Percentiles rank a stretch among this genome's conserved stretches.
phyloP scores from a whole-genome alignment of 2,113 vertebrate species.

The Grammomys dolichurus region DNA sequence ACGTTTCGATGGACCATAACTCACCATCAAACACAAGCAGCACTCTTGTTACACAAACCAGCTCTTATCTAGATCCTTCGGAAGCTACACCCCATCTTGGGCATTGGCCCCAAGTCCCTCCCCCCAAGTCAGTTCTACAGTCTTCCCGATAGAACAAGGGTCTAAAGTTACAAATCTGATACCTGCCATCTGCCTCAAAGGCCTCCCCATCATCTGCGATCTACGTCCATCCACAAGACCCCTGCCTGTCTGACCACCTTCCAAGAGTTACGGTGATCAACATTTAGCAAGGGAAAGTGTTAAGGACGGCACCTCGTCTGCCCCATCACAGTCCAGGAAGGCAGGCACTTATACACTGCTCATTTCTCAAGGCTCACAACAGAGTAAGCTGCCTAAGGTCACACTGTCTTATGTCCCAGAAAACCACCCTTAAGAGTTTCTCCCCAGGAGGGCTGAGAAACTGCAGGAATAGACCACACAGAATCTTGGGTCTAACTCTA shows the following conservation, averaged over 20 bases:
- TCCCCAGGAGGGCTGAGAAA: not conserved
- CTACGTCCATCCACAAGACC: accelerated
- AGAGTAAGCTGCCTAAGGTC: not conserved
- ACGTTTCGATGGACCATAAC: not conserved
- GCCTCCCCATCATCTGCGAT: not conserved
- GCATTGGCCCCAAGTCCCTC: not conserved
- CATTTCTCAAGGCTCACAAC: not conserved
- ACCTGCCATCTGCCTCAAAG: not conserved
- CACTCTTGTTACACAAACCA: not conserved
- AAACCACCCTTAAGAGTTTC: not conserved
- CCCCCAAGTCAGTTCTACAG: not conserved
- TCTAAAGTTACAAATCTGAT: not conserved
- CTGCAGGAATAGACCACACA: accelerated
- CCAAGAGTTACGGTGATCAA: not conserved
- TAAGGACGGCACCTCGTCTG: not conserved
- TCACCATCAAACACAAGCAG: not conserved
- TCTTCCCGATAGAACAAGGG: not conserved
- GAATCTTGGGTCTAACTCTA: not conserved
- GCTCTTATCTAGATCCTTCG: not conserved
- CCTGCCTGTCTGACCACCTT: not conserved
- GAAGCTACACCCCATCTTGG: not conserved
- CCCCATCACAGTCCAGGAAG: not conserved
- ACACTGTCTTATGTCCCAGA: not conserved
- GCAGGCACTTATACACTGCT: not conserved
- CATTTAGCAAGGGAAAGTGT: too few relatives aligned